Percentiles rank a stretch among this genome's conserved stretches.
phyloP scores from a whole-genome alignment of 2,113 vertebrate species.

The Caranx melampygus region DNA sequence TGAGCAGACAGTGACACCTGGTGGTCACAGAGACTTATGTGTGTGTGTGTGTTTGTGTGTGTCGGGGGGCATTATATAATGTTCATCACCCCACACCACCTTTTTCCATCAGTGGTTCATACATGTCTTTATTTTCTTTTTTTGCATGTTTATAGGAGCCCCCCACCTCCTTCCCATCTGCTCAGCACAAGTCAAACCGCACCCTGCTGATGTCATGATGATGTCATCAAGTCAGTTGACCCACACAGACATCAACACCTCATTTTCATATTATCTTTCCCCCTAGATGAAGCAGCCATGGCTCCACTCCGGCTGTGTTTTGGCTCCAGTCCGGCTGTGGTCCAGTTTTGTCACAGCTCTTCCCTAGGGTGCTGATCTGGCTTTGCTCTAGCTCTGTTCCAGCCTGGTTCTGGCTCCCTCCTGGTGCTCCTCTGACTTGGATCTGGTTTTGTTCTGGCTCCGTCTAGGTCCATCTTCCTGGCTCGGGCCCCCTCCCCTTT shows the following conservation, averaged over 20 bases:
- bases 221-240: background rate
- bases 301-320: too few relatives aligned
- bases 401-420: too few relatives aligned
- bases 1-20: slow-evolving; percentile 26
- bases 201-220: slow-evolving; percentile 3
- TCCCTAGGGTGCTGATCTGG: background rate
- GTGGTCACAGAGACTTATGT: background rate
- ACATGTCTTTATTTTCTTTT: background rate
- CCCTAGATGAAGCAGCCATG: too few relatives aligned
- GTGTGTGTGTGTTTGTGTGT: too few relatives aligned
- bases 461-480: background rate
- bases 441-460: background rate
- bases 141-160: background rate
- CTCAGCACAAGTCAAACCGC: background rate
- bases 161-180: too few relatives aligned
- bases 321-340: too few relatives aligned
- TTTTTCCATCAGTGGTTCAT: background rate
- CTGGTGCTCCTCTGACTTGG: background rate
- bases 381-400: background rate
- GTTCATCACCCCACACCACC: background rate
- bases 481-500: background rate
- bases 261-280: too few relatives aligned
- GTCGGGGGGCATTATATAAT: too few relatives aligned
- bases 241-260: too few relatives aligned
- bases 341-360: too few relatives aligned